Base-by-base conservation (phyloP, 1,140 invertebrate genomes). In the Cydia splendana region DNA sequence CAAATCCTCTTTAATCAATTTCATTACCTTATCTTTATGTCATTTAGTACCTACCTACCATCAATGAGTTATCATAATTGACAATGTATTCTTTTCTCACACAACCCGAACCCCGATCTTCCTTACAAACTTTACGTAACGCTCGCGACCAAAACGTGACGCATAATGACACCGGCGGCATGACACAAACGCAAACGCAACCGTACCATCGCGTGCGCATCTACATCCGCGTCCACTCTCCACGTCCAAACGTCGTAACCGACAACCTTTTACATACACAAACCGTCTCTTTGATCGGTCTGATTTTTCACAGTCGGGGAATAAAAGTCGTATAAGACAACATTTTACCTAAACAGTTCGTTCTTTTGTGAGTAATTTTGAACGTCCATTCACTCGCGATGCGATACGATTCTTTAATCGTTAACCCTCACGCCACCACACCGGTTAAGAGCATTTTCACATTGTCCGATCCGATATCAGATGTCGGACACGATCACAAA, bases 171-270 rank as follows among this genome's bases (percentile, higher is more conserved):
- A 57, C 53, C n/a, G 53, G 38, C 53, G n/a, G 53, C 53, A 18
- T 18, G 53, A 57, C 15, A 57, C 53, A 57, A 57, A 57, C n/a
- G 53, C 15, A 18, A 57, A 15, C 15, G 15, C 12, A 51, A 18
- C 53, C 53, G 20, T 18, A 18, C 53, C 15, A 18, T 57, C n/a
- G 53, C 53, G n/a, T 57, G 53, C 53, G 53, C 53, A 57, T 57
- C n/a, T 57, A 57, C n/a, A 57, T 57, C 53, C 53, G 53, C 53
- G n/a, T 57, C 48, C 48, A 51, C 48, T 51, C 13, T 51, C 48
- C 48, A 15, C 15, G 48, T 2, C 45, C 45, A 15, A 51, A 15
- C 48, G 48, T 51, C 48, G 48, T 15, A 15, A 15, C 48, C 6
- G 13, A 15, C 48, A 51, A 13, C 48, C 12, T 15, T 51, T 4